Percentiles rank a stretch among this genome's conserved stretches.
These are phyloP conservation scores for Lycia hirtaria DNA, from an alignment of 2,888 invertebrate species.

Conservation along the genomic window DNA sequence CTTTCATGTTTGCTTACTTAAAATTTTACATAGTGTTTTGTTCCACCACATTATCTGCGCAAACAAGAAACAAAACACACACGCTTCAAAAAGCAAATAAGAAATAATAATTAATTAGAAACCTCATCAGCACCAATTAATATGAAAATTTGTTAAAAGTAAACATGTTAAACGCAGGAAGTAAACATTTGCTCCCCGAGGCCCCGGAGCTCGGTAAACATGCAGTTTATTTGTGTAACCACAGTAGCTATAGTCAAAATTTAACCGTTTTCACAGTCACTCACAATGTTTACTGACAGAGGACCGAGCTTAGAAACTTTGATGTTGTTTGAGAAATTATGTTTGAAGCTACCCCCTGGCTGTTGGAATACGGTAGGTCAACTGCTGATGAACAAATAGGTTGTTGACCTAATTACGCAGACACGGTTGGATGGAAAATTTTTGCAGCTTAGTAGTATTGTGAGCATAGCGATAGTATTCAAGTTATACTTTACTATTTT, in stretches of 20 bases:
- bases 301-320: slow-evolving; percentile 34
- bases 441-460: background rate
- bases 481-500: background rate
- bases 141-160: slow-evolving; percentile 38
- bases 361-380: slow-evolving; percentile 11
- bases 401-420: slow-evolving; percentile 25
- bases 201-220: slow-evolving; percentile 46
- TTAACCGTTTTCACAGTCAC: slow-evolving; percentile 30
- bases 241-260: slow-evolving; percentile 32
- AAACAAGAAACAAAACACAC: slow-evolving; percentile 4
- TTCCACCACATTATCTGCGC: background rate
- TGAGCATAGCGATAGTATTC: background rate
- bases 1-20: background rate
- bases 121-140: slow-evolving; percentile 29
- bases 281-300: slow-evolving; percentile 38
- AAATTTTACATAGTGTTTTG: background rate
- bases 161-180: slow-evolving; percentile 50
- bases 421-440: background rate
- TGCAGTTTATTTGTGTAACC: slow-evolving; percentile 46
- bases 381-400: slow-evolving; percentile 14
- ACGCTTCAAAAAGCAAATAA: slow-evolving; percentile 18
- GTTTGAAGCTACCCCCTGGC: slow-evolving; percentile 17
- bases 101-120: slow-evolving; percentile 30
- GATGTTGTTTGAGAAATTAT: slow-evolving; percentile 30
- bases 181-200: slow-evolving; percentile 53